Conservation (phyloP, 1,140 invertebrate species). For the Cydia strobilella region DNA sequence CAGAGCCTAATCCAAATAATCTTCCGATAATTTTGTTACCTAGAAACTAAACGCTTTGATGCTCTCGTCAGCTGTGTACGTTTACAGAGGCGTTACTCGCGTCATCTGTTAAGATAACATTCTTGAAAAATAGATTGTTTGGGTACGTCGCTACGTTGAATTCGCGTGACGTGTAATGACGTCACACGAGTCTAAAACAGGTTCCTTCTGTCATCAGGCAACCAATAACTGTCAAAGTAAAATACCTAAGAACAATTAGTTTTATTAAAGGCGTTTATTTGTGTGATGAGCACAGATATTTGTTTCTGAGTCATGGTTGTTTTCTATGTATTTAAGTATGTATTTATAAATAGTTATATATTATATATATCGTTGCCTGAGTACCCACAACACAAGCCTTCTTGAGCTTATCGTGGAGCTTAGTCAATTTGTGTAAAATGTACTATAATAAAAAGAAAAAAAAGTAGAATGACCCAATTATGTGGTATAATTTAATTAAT, state of each 20-base stretch:
- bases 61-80: background rate
- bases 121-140: background rate
- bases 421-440: too few relatives aligned
- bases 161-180: background rate
- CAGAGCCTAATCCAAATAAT: background rate
- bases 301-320: too few relatives aligned
- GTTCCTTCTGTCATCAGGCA: background rate
- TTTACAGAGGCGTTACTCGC: background rate
- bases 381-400: too few relatives aligned
- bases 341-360: too few relatives aligned
- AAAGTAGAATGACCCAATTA: too few relatives aligned
- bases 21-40: background rate
- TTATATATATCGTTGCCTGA: too few relatives aligned
- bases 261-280: background rate
- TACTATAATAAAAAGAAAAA: too few relatives aligned
- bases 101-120: slow-evolving; percentile 12
- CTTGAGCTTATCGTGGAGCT: too few relatives aligned
- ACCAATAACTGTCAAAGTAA: background rate
- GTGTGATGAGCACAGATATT: too few relatives aligned
- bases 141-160: background rate
- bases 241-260: background rate
- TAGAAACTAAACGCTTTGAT: background rate
- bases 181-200: background rate
- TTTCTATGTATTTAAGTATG: too few relatives aligned
- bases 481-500: background rate